Base-by-base conservation (phyloP, 2,888 invertebrate species). In the Protophormia terraenovae region DNA sequence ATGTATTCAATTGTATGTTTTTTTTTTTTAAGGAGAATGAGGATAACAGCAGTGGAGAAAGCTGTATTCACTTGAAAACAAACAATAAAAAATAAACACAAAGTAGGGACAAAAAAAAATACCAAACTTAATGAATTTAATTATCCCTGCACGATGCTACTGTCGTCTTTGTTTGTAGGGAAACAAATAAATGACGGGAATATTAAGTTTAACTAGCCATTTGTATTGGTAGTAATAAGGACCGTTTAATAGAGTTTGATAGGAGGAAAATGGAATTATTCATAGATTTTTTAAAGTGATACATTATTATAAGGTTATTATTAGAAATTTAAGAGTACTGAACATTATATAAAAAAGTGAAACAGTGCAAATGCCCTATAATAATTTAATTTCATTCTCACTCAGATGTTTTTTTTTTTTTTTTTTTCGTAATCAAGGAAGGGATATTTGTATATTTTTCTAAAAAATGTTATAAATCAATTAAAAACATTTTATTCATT, bases 121-220 rank as follows among this genome's bases (percentile, higher is more conserved):
- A 14, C 2, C 38, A 41, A 53, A 38, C 47, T 72, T 67, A 64
- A 84, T 79, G 71, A 79, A 62, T 79, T 79, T 71, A 79, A 84
- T 84, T 84, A 79, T 58, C 45, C 47, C 47, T 73, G 58, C 60
- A 24, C 32, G 55, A 55, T 55, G 64, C 38, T 78, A n/a, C 32
- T 41, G 35, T 10, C 38, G 38, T 19, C 12, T 29, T 58, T 50
- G 55, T 22, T 45, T 60, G 29, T 24, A 35, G 69, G 29, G 32
- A 50, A 75, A n/a, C 16, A 60, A 47, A 24, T 8, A 35, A 75
- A 60, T 35, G 73, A 16, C 24, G 3, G 73, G 38, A 35, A 35
- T 32, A 60, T 47, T 32, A 45, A 32, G 6, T 47, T 22, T 45
- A 19, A 60, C 45, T 10, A 22, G 32, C 8, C 60, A 22, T 60